Percentiles rank a stretch among this genome's conserved stretches.
These are phyloP conservation scores for Aporophyla nigra DNA, from an alignment of 2,888 invertebrate genomes.

Conservation along the genomic window DNA sequence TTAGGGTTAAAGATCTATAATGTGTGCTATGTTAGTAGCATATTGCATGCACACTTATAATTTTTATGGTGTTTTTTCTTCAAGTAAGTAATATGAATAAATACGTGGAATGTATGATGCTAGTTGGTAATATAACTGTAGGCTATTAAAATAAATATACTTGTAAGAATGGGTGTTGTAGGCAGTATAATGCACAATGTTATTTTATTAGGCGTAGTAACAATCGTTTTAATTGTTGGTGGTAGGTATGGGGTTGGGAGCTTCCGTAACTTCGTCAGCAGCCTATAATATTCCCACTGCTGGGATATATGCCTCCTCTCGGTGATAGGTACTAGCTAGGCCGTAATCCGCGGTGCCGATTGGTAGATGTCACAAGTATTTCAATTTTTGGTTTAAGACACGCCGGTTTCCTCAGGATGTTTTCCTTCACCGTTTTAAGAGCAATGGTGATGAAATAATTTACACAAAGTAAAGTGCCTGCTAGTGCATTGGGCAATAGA, in stretches of 20 bases:
- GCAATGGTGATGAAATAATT: too few relatives aligned
- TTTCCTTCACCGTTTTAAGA: too few relatives aligned
- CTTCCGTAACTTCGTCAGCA: background rate
- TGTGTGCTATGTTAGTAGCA: slow-evolving; percentile 14
- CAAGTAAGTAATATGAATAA: slow-evolving; percentile 22
- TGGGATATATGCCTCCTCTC: too few relatives aligned
- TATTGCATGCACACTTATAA: slow-evolving; percentile 46
- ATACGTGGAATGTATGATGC: slow-evolving; percentile 25
- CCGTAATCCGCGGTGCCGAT: too few relatives aligned
- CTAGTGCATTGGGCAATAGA: too few relatives aligned
- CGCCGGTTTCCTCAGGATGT: too few relatives aligned
- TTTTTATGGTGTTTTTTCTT: slow-evolving; percentile 34
- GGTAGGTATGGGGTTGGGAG: background rate
- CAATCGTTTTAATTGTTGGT: background rate
- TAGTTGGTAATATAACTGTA: slow-evolving; percentile 6
- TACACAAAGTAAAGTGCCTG: too few relatives aligned
- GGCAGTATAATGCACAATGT: background rate
- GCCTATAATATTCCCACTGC: too few relatives aligned
- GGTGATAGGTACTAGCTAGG: too few relatives aligned
- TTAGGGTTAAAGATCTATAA: slow-evolving; percentile 1
- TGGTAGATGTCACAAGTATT: too few relatives aligned
- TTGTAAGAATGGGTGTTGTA: slow-evolving; percentile 38
- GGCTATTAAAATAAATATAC: slow-evolving; percentile 36
- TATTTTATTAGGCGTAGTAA: background rate
- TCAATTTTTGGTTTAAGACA: too few relatives aligned